phyloP scores from a whole-genome alignment of 2,797 vertebrate genomes.

The Propithecus perrieri region DNA sequence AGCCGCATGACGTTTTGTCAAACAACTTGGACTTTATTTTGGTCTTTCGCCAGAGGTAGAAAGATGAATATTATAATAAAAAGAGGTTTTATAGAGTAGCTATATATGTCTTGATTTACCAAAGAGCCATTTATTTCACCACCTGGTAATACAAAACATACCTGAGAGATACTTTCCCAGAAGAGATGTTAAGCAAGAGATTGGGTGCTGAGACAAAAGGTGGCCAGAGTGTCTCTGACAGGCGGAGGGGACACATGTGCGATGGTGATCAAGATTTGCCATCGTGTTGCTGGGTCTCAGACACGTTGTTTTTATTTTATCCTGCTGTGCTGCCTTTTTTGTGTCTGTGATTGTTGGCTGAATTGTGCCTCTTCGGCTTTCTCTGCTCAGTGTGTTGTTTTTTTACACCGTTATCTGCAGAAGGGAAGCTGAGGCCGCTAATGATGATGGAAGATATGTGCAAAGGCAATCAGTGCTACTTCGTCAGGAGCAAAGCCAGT shows the following conservation, averaged over 20 bases:
- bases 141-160: not conserved
- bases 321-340: conserved; percentile 63
- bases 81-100: not conserved
- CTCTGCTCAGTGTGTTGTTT: conserved; percentile 61
- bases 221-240: not conserved
- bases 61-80: conserved; percentile 40
- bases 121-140: not conserved
- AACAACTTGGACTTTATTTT: conserved; percentile 48
- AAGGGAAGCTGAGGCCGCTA: conserved; percentile 54
- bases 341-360: conserved; percentile 66
- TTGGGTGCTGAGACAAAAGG: not conserved
- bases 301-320: conserved; percentile 56
- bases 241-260: conserved; percentile 34
- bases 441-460: conserved; percentile 70
- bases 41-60: conserved; percentile 30
- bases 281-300: conserved; percentile 15
- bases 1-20: conserved; percentile 21
- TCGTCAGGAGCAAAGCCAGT: conserved; percentile 69
- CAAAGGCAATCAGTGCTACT: conserved; percentile 57
- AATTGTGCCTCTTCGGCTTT: conserved; percentile 60
- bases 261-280: conserved; percentile 42
- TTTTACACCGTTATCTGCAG: conserved; percentile 66
- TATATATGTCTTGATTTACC: conserved; percentile 20
- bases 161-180: not conserved
- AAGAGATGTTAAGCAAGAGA: not conserved